Conservation (phyloP, 2,113 vertebrate species). For the Thomomys bottae region DNA sequence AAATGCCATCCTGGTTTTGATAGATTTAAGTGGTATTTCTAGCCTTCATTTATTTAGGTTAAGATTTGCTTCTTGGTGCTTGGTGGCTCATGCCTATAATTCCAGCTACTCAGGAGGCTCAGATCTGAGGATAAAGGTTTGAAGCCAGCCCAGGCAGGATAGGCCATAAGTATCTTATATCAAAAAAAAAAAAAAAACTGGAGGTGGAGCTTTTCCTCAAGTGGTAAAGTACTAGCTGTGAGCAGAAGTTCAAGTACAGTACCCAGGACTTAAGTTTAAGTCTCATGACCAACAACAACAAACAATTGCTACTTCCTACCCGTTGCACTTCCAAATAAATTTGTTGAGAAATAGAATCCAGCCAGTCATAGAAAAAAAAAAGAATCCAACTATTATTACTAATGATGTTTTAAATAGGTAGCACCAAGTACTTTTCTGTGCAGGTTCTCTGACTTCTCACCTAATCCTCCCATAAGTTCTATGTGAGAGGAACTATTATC, state of each 20-base stretch:
- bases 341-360: background rate
- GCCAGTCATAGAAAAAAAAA: background rate
- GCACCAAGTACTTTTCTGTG: background rate
- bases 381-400: background rate
- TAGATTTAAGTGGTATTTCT: background rate
- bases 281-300: too few relatives aligned
- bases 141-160: too few relatives aligned
- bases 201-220: too few relatives aligned
- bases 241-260: too few relatives aligned
- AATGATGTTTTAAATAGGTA: constrained; percentile 18
- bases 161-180: too few relatives aligned
- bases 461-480: constrained; percentile 55
- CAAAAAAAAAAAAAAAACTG: too few relatives aligned
- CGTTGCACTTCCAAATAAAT: background rate
- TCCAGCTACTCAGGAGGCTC: too few relatives aligned
- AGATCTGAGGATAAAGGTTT: too few relatives aligned
- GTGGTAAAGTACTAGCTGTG: too few relatives aligned
- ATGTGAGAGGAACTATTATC: constrained; percentile 50
- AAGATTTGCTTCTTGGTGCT: background rate
- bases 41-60: constrained; percentile 7
- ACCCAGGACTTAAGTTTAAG: too few relatives aligned
- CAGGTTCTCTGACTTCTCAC: constrained; percentile 37
- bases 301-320: too few relatives aligned
- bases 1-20: constrained; percentile 35
- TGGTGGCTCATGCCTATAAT: too few relatives aligned